phyloP scores from a whole-genome alignment of 30 jellyfish, hydroid and myxozoan species.

The Turritopsis rubra region DNA sequence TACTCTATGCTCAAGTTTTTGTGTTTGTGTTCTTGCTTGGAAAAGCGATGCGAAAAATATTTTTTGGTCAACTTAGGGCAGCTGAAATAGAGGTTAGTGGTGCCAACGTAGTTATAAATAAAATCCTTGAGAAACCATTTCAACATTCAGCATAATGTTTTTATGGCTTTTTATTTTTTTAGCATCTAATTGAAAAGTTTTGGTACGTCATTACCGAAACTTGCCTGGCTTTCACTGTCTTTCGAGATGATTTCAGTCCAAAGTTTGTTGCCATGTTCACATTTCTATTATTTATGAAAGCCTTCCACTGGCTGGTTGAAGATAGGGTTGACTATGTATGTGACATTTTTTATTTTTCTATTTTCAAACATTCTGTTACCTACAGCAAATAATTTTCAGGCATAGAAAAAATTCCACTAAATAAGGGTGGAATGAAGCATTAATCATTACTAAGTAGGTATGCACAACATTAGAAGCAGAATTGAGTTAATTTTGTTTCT shows the following conservation, averaged over 20 bases:
- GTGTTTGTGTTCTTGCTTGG: constrained; percentile 75
- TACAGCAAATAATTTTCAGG: too few species aligned
- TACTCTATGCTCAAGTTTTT: constrained; percentile 82
- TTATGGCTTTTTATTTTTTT: too few species aligned
- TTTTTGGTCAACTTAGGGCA: constrained; percentile 96
- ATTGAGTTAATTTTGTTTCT: neutral
- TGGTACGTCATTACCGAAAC: constrained; percentile 98
- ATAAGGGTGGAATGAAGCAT: neutral
- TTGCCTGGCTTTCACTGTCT: constrained; percentile 92
- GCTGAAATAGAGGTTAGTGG: constrained; percentile 87
- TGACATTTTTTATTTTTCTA: constrained; percentile 2
- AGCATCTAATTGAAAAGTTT: constrained; percentile 90
- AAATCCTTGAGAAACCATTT: too few species aligned
- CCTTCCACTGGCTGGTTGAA: constrained; percentile 94
- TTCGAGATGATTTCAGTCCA: constrained; percentile 94
- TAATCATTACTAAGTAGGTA: neutral
- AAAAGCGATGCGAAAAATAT: constrained; percentile 76
- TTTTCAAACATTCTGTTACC: too few species aligned
- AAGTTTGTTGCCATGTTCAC: constrained; percentile 86
- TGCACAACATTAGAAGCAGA: neutral
- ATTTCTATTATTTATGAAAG: constrained; percentile 74
- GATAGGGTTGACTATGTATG: constrained; percentile 93
- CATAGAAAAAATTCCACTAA: too few species aligned
- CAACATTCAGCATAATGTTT: too few species aligned
- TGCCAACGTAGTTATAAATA: too few species aligned